Conservation (phyloP, 2,888 invertebrate species). For the Pterostichus madidus region DNA sequence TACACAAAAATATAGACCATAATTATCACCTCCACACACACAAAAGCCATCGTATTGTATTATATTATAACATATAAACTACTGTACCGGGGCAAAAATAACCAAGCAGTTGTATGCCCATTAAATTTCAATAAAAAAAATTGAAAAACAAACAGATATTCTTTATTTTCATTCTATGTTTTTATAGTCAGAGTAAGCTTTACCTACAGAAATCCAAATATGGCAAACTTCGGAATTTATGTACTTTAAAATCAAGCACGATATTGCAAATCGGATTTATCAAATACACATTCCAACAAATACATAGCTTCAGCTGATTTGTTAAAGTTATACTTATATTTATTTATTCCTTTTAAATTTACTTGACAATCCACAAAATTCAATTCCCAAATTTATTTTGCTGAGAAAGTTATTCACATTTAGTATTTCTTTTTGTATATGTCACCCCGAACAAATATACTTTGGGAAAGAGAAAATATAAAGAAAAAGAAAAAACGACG, state of each 20-base stretch:
- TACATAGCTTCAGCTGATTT: neutral
- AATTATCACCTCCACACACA: no score
- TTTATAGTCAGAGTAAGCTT: no score
- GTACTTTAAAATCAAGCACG: neutral
- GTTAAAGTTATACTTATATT: conserved; percentile 9
- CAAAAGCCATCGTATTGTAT: no score
- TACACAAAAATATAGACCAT: no score
- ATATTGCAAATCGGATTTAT: neutral
- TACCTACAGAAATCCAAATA: neutral
- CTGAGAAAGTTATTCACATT: conserved; percentile 13
- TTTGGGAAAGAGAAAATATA: neutral
- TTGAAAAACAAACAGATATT: no score
- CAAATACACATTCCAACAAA: neutral
- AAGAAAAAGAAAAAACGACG: neutral
- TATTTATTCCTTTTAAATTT: conserved; percentile 4
- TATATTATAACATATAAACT: no score
- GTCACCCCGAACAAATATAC: conserved; percentile 32
- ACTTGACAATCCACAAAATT: neutral
- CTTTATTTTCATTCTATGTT: no score
- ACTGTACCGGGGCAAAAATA: no score
- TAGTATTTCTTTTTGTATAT: conserved; percentile 25
- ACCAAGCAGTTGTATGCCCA: no score
- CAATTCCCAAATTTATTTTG: conserved; percentile 1
- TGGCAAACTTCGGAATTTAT: neutral
- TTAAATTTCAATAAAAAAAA: no score